phyloP scores from a whole-genome alignment of 2,797 vertebrate species.

The Lateolabrax maculatus region DNA sequence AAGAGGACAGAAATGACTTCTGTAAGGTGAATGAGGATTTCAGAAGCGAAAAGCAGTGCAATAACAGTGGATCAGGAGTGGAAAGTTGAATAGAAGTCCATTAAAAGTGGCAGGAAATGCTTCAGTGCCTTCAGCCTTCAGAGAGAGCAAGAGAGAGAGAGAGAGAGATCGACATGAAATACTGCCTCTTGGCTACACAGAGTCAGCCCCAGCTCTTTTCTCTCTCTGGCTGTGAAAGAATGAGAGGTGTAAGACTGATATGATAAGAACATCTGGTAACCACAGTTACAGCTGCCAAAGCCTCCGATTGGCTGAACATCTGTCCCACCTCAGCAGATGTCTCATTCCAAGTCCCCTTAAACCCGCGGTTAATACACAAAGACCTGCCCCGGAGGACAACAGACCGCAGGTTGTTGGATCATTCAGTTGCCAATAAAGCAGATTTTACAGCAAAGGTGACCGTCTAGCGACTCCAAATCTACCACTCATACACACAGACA shows the following conservation, averaged over 20 bases:
- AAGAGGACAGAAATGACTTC: constrained; percentile 56
- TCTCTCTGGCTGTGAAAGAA: constrained; percentile 40
- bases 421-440: constrained; percentile 59
- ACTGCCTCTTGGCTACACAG: constrained; percentile 49
- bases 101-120: constrained; percentile 72
- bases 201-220: constrained; percentile 30
- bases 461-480: constrained; percentile 36
- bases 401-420: constrained; percentile 52
- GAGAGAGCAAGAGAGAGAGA: constrained; percentile 20
- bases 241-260: constrained; percentile 37
- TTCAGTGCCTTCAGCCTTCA: constrained; percentile 63
- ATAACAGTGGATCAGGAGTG: constrained; percentile 64
- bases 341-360: constrained; percentile 45
- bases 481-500: background rate
- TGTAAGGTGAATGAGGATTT: constrained; percentile 63
- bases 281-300: constrained; percentile 54
- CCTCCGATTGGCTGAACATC: constrained; percentile 59
- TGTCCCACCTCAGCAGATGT: constrained; percentile 52
- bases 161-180: constrained; percentile 44
- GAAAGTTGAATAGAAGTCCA: constrained; percentile 73
- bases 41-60: constrained; percentile 40
- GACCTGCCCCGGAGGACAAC: constrained; percentile 42
- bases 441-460: constrained; percentile 76
- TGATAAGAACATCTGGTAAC: constrained; percentile 70
- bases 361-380: constrained; percentile 14